Base-by-base conservation (phyloP, 2,888 invertebrate genomes). In the Tenodera sinensis region DNA sequence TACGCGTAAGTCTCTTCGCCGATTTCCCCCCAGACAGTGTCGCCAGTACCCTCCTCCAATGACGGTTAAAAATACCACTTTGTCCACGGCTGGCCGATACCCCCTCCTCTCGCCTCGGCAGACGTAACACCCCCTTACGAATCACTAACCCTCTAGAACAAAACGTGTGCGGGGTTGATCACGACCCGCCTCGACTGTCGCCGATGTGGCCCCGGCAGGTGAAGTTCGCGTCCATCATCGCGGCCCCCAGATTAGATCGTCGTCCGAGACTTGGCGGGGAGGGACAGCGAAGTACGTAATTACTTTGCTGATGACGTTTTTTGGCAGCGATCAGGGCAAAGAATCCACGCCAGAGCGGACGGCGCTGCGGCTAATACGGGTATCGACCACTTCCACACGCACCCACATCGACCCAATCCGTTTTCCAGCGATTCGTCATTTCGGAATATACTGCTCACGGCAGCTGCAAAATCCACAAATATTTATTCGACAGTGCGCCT, bases 251-350 rank as follows among this genome's bases (percentile, higher is more conserved):
- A 85, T 54, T 85, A 85, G 85, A 85, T 85, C 85, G 28, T n/a
- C 54, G 54, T 28, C 42, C 12, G 25, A 85, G 47, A 15, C 12
- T 85, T 85, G 47, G 30, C 34, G 81, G 87, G 28, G 28, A 34
- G 30, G 83, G 25, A 12, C 25, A 82, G 34, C 34, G 4, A 9
- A 87, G 87, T 87, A 34, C 87, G 87, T 83, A 87, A 87, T 87
- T 87, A 83, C 82, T 82, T 71, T 71, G 25, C 25, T n/a, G 87
- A 87, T 87, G 83, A 87, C 83, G 87, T 83, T 87, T 87, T 71
- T 87, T 87, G 87, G 87, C 87, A 87, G 34, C 81, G 82, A n/a
- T 25, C 83, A 82, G 82, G 83, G 87, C 87, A 82, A 81, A 87
- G 87, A 87, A 87, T 87, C 87, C 83, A 27, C 82, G 87, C 87